Conservation (phyloP, 2,888 invertebrate genomes). For the Ormyrus rosae region DNA sequence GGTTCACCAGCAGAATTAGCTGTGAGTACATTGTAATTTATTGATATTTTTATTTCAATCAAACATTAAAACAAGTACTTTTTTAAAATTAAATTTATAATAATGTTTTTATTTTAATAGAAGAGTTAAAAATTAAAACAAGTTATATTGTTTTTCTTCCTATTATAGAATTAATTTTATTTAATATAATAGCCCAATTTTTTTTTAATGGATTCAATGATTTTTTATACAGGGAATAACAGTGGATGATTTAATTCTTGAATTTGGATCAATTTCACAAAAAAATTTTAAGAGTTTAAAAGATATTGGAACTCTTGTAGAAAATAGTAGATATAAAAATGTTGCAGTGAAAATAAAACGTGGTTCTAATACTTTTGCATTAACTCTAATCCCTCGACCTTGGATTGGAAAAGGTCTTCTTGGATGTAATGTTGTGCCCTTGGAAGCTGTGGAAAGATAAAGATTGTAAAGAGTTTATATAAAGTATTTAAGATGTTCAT, state of each 20-base stretch:
- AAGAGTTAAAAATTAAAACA: neutral
- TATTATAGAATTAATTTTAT: neutral
- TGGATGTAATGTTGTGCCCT: slow-evolving; percentile 82
- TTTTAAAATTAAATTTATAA: neutral
- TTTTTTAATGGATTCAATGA: neutral
- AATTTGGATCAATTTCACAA: slow-evolving; percentile 87
- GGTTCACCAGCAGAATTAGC: slow-evolving; percentile 91
- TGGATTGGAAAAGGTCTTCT: slow-evolving; percentile 89
- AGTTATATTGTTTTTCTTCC: neutral
- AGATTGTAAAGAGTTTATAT: slow-evolving; percentile 36
- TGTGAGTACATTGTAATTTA: slow-evolving; percentile 77
- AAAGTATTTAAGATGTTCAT: slow-evolving; percentile 38
- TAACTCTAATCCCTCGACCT: slow-evolving; percentile 83
- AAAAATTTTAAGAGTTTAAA: slow-evolving; percentile 83
- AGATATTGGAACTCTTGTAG: slow-evolving; percentile 84
- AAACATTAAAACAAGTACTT: neutral
- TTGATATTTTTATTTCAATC: neutral
- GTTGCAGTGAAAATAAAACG: slow-evolving; percentile 79
- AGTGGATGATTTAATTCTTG: slow-evolving; percentile 83
- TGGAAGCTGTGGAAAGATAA: slow-evolving; percentile 74
- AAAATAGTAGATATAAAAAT: slow-evolving; percentile 78
- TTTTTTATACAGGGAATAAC: slow-evolving; percentile 81
- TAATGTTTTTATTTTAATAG: neutral
- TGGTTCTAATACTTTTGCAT: slow-evolving; percentile 76
- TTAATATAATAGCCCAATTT: neutral